Evolutionary conservation across 2,888 invertebrate genomes (phyloP).

Genomic region (Saturnia pavonia): DNA sequence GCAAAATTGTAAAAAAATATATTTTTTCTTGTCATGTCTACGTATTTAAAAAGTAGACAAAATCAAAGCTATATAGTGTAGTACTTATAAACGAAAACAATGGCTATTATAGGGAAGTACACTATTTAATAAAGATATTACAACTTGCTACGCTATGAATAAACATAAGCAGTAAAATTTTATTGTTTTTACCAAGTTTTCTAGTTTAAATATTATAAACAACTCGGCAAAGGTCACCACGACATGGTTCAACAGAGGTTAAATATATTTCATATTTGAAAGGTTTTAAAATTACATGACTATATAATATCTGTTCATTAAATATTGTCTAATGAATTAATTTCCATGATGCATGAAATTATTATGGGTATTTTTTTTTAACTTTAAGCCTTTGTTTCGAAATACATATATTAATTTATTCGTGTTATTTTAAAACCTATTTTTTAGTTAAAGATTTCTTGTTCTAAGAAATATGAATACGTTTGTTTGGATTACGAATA

Average conservation of each 20-base stretch:
- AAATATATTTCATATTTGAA: background rate
- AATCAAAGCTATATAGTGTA: background rate
- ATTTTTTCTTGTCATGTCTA: background rate
- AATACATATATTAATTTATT: background rate
- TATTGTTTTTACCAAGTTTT: background rate
- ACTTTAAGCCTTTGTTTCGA: background rate
- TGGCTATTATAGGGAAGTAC: background rate
- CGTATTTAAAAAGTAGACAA: background rate
- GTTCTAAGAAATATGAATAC: background rate
- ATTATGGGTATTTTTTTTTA: background rate
- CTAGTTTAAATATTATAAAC: conserved; percentile 9
- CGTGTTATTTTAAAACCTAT: no score
- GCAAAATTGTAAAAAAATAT: background rate
- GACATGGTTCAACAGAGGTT: background rate
- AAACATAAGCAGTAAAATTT: conserved; percentile 6
- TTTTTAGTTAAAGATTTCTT: background rate
- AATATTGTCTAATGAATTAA: no score
- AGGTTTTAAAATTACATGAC: background rate
- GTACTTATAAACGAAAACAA: background rate
- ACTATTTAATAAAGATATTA: conserved; percentile 4
- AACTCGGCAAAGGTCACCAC: conserved; percentile 1
- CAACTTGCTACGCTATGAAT: background rate
- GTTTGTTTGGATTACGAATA: no score
- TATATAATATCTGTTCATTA: no score
- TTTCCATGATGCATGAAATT: background rate